Percentiles rank a stretch among this genome's conserved stretches.
Conservation (phyloP, 2,797 vertebrate genomes). For the Acrossocheilus fasciatus region DNA sequence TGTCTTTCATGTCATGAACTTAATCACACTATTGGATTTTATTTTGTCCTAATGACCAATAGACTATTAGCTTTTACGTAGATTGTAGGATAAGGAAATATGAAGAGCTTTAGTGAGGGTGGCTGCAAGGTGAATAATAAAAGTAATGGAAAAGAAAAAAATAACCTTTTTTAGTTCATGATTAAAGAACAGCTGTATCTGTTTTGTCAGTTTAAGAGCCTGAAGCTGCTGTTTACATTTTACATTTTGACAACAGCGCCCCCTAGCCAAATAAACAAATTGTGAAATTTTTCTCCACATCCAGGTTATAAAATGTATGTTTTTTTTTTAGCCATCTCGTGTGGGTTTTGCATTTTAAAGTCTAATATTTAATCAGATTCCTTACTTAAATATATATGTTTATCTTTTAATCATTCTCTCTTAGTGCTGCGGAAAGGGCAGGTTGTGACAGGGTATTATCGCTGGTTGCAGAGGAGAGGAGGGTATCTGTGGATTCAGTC, state of each 20-base stretch:
- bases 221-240: conserved; percentile 22
- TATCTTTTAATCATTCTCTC: background rate
- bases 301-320: background rate
- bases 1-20: background rate
- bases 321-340: background rate
- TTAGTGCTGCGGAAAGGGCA: conserved; percentile 91
- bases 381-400: background rate
- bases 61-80: background rate
- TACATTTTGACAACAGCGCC: conserved; percentile 52
- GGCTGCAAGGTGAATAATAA: conserved; percentile 28
- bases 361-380: background rate
- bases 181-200: conserved; percentile 26
- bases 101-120: conserved; percentile 24
- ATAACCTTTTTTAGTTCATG: background rate
- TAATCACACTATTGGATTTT: background rate
- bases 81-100: background rate
- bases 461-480: conserved; percentile 89
- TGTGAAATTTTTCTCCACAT: background rate
- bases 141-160: conserved; percentile 20
- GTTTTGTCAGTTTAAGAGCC: conserved; percentile 10
- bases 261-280: conserved; percentile 42
- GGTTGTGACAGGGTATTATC: conserved; percentile 89
- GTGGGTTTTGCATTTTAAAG: background rate
- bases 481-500: conserved; percentile 93
- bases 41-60: background rate